Base-by-base conservation (phyloP, 2,888 invertebrate species). In the Xiphydria camelus region DNA sequence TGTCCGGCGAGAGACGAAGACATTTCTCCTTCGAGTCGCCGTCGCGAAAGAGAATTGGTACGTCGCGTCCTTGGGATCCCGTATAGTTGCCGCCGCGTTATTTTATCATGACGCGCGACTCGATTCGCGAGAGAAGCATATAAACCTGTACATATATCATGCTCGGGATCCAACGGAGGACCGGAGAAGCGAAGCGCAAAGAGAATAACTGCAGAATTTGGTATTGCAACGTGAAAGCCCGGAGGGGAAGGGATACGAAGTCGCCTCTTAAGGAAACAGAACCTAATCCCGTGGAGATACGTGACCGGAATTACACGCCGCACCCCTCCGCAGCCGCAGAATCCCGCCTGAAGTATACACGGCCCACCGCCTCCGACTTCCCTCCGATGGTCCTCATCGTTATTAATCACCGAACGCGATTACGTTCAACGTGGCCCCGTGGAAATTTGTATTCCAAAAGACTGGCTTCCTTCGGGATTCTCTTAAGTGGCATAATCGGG, bases 241-340 rank as follows among this genome's bases (percentile, higher is more conserved):
- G 37, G 38, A 35, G 44, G 49, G 46, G 47, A 25, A 39, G 46
- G 45, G 45, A 45, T 41, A n/a, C n/a, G 41, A 49, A 40, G 37
- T 37, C 41, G 37, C 53, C 52, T 57, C 55, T 58, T 56, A 57
- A 59, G 57, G 62, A 63, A 69, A 65, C 66, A 63, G 64, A 68
- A 68, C 65, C 68, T 71, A 68, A 69, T 71, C 68, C 71, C 63
- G 53, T 57, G 49, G 51, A 60, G 60, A 61, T 62, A 67, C 71
- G 70, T 70, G 71, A 70, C 65, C 55, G 46, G 69, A 70, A 71
- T 71, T 53, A 54, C 42, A 47, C 42, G 44, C 45, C 49, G 53
- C 55, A 46, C 49, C 53, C 48, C 33, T n/a, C n/a, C n/a, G n/a
- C n/a, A n/a, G n/a, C 40, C 22, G 18, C 36, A 38, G 33, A 52